Base-by-base conservation (phyloP, 2,113 vertebrate genomes). In the Machaerirhynchus nigripectus region DNA sequence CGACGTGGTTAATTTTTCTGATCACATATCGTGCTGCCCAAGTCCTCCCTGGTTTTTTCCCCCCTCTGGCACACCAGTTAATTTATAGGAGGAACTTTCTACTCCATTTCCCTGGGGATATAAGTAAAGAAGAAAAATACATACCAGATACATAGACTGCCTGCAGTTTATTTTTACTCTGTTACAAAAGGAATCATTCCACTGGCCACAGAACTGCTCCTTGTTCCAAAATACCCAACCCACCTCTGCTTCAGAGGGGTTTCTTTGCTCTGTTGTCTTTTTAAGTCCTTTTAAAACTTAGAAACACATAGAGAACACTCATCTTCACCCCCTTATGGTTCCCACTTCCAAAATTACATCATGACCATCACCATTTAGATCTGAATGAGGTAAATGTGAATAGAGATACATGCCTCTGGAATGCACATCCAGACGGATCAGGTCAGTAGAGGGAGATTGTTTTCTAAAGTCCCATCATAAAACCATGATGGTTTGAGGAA, bases 401-500 rank as follows among this genome's bases (percentile, higher is more conserved):
- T 15, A 33, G 28, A 80, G n/a, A 33, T 27, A 15, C 0, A 12
- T 3, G 16, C 9, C 40, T 69, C 31, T 69, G 44, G 22, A 83
- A 53, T 11, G 13, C 16, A 28, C 23, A 64, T 21, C 40, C 71
- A 26, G 65, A 24, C 9, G 10, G 18, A 44, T 9, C 40, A 44
- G 7, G 13, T 28, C 71, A 73, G 3, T 1, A 88, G 22, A 52
- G 19, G 17, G 47, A 79, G 16, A 50, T 30, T 28, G 23, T 59
- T 50, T 85, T 40, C 28, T 52, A 1, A 79, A 90, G 31, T 52
- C 55, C 13, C 11, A 49, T 39, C 19, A 13, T 10, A 18, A 85
- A 69, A 10, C 21, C 24, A 31, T 15, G 18, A 42, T 49, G 6
- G 22, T 18, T 67, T 56, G 26, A 14, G 10, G 1, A 2, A 0